A percentile compares a stretch with the other conserved stretches of the same genome.
Evolutionary conservation across 1,140 invertebrate species (phyloP).

Genomic region (Drosophila takahashii): DNA sequence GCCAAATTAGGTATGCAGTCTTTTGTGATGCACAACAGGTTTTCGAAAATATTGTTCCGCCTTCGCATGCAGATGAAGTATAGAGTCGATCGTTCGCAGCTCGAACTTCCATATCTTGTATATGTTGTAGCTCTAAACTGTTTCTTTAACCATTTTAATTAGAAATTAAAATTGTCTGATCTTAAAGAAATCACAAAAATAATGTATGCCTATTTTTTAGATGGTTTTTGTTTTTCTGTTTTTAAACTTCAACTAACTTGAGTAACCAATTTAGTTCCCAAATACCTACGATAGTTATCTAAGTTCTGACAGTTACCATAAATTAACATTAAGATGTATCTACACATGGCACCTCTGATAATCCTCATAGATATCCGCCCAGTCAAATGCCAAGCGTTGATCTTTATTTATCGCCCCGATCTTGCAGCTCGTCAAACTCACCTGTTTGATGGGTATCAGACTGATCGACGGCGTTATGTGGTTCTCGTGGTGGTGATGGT

Average conservation of each 20-base stretch:
- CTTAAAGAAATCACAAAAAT: too few relatives aligned
- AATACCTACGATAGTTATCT: not conserved
- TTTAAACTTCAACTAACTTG: not conserved
- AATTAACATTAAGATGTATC: not conserved
- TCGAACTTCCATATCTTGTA: not conserved
- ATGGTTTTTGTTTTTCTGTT: too few relatives aligned
- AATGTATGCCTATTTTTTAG: too few relatives aligned
- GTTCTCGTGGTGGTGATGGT: conserved; percentile 84
- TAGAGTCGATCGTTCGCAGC: not conserved
- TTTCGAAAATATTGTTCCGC: conserved; percentile 30
- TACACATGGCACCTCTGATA: not conserved
- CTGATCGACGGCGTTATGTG: conserved; percentile 93
- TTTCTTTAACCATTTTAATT: not conserved
- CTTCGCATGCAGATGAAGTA: conserved; percentile 22
- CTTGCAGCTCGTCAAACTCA: conserved; percentile 51
- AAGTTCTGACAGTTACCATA: not conserved
- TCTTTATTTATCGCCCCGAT: not conserved
- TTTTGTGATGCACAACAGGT: conserved; percentile 45
- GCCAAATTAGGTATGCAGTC: conserved; percentile 39
- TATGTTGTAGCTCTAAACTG: not conserved
- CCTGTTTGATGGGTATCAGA: conserved; percentile 94
- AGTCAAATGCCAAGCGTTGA: not conserved
- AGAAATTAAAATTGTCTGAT: not conserved
- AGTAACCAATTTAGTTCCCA: not conserved
- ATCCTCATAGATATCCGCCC: not conserved